Percentiles rank a stretch among this genome's conserved stretches.
phyloP scores from a whole-genome alignment of 2,888 invertebrate species.

The Unio delphinus region DNA sequence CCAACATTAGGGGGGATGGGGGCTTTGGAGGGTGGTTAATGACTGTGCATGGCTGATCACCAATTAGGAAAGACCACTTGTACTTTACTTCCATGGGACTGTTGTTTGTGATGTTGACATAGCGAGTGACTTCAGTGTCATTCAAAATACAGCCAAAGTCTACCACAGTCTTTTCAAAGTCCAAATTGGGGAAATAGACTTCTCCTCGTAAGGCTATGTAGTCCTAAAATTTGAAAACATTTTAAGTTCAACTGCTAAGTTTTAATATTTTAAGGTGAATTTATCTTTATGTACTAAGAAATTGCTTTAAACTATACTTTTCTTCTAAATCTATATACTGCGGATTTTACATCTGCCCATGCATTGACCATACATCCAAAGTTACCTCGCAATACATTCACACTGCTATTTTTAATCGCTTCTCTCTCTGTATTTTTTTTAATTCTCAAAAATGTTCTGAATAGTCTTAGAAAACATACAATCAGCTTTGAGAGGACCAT shows the following conservation, averaged over 20 bases:
- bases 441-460: no score
- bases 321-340: no score
- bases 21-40: constrained; percentile 38
- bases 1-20: constrained; percentile 25
- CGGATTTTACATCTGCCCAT: neutral
- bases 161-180: constrained; percentile 75
- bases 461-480: no score
- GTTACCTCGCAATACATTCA: no score
- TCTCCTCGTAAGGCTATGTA: constrained; percentile 77
- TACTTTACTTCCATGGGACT: constrained; percentile 74
- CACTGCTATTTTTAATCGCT: no score
- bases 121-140: constrained; percentile 72
- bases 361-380: no score
- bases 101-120: constrained; percentile 75
- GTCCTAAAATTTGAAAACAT: constrained; percentile 74
- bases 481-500: no score
- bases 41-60: constrained; percentile 57
- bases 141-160: constrained; percentile 78
- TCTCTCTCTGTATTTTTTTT: no score
- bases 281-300: neutral
- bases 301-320: neutral
- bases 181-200: constrained; percentile 81
- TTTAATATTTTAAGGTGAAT: neutral
- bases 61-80: constrained; percentile 70
- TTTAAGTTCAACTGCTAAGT: no score